Evolutionary conservation across 2,888 invertebrate genomes (phyloP).

Genomic region (Elmis aenea): DNA sequence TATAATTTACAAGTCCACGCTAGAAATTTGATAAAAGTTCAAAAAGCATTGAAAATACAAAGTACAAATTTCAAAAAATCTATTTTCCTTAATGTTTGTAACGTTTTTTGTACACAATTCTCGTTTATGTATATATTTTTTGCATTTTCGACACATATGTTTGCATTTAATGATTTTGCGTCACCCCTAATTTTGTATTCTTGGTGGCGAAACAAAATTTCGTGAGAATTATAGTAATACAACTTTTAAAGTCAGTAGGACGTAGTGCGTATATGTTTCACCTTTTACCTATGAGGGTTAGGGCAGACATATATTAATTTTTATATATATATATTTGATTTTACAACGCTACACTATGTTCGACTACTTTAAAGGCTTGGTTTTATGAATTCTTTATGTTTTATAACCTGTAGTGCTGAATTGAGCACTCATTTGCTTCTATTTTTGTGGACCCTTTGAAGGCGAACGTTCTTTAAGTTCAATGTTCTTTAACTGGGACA

Average conservation of each 20-base stretch:
- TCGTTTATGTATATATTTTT: slow-evolving; percentile 14
- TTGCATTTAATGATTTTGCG: slow-evolving; percentile 41
- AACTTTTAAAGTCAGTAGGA: slow-evolving; percentile 35
- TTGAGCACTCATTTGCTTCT: too few species aligned
- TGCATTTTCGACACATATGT: slow-evolving; percentile 20
- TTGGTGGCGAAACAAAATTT: slow-evolving; percentile 63
- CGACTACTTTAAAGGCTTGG: slow-evolving; percentile 28
- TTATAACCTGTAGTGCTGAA: too few species aligned
- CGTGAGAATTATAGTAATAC: slow-evolving; percentile 50
- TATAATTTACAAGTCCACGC: too few species aligned
- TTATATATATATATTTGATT: slow-evolving; percentile 10
- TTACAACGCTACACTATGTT: slow-evolving; percentile 25
- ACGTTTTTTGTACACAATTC: slow-evolving; percentile 3
- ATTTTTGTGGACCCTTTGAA: too few species aligned
- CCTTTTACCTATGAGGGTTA: slow-evolving; percentile 46
- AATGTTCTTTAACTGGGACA: too few species aligned
- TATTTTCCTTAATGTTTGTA: slow-evolving; percentile 2
- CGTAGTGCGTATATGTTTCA: slow-evolving; percentile 37
- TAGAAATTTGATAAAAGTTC: too few species aligned
- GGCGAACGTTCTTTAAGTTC: too few species aligned
- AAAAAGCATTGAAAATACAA: slow-evolving; percentile 4
- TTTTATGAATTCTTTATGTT: too few species aligned
- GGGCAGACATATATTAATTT: slow-evolving; percentile 19
- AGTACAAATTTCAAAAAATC: slow-evolving; percentile 5
- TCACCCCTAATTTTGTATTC: slow-evolving; percentile 55